These are phyloP conservation scores for Pterois miles DNA, from an alignment of 2,797 vertebrate species.

Conservation along the genomic window DNA sequence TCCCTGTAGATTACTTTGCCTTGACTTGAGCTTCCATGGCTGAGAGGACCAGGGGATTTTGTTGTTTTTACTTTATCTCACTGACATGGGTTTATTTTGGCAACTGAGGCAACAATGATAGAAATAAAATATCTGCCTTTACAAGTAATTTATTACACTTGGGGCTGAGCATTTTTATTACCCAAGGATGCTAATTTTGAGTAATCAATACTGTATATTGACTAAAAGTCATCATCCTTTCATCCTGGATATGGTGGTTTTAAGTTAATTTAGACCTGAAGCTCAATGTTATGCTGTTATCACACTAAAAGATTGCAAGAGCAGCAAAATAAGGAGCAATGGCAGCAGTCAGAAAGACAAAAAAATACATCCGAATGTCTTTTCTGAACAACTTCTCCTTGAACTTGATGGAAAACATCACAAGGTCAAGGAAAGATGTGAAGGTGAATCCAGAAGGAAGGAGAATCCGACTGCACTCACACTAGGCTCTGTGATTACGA, in stretches of 20 bases:
- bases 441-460: no score
- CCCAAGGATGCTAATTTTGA: not conserved
- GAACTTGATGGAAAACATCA: no score
- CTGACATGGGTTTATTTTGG: conserved; percentile 27
- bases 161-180: not conserved
- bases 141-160: not conserved
- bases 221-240: not conserved
- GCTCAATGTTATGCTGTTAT: no score
- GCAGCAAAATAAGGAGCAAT: no score
- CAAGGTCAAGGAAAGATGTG: no score
- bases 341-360: no score
- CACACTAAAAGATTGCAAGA: no score
- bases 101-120: conserved; percentile 7
- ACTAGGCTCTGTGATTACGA: no score
- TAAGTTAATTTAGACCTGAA: no score
- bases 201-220: not conserved
- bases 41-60: conserved; percentile 39
- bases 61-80: conserved; percentile 45
- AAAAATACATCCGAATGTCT: no score
- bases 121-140: not conserved
- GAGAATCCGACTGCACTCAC: no score
- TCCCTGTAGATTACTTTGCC: conserved; percentile 66
- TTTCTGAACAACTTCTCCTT: no score
- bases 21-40: conserved; percentile 55
- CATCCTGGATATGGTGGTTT: not conserved